Conservation (phyloP, 2,888 invertebrate species). For the Drosophila hamatofila region DNA sequence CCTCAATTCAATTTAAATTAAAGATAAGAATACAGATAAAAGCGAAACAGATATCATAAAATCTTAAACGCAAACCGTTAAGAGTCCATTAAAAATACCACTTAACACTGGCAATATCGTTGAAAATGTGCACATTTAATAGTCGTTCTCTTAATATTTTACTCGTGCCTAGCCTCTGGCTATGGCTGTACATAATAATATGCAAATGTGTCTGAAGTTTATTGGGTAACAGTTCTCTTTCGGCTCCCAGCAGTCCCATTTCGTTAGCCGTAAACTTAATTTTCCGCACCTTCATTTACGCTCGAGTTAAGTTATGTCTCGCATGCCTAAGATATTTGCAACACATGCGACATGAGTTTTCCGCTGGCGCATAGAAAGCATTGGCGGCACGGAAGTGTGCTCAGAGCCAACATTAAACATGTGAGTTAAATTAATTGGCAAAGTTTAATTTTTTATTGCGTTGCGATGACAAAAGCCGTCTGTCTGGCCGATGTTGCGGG, state of each 20-base stretch:
- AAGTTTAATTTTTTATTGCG: slow-evolving; percentile 69
- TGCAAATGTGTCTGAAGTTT: slow-evolving; percentile 9
- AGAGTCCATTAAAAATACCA: neutral
- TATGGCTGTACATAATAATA: slow-evolving; percentile 26
- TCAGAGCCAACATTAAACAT: slow-evolving; percentile 51
- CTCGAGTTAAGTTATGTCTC: slow-evolving; percentile 5
- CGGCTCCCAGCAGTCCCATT: slow-evolving; percentile 27
- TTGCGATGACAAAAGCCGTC: slow-evolving; percentile 16
- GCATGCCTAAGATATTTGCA: slow-evolving; percentile 13
- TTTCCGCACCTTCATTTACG: slow-evolving; percentile 20
- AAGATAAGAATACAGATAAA: neutral
- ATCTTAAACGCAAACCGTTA: neutral
- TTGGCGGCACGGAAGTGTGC: slow-evolving; percentile 23
- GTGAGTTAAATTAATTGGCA: slow-evolving; percentile 75
- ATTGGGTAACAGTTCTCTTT: slow-evolving; percentile 1
- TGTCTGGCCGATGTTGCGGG: slow-evolving; percentile 18
- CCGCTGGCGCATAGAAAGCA: slow-evolving; percentile 38
- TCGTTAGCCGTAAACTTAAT: slow-evolving; percentile 36
- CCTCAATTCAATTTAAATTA: neutral
- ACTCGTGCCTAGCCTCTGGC: neutral
- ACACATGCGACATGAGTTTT: slow-evolving; percentile 5
- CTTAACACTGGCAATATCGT: neutral
- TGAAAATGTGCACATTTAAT: neutral
- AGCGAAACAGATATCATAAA: neutral
- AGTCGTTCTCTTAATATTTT: slow-evolving; percentile 1